Base-by-base conservation (phyloP, 2,797 vertebrate genomes). In the Eidolon dupreanum region DNA sequence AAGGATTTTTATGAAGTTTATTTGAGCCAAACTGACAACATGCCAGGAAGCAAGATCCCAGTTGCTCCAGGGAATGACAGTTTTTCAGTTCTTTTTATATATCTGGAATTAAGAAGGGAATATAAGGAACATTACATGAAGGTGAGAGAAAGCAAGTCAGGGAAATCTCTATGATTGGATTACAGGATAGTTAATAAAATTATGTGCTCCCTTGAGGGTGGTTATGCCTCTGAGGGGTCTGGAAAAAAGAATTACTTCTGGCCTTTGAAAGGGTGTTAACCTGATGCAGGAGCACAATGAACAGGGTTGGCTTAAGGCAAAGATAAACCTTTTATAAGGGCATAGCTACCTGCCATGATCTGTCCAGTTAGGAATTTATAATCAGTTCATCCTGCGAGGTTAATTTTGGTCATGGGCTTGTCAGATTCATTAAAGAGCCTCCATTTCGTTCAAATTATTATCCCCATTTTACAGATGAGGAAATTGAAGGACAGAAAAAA, bases 401-500 rank as follows among this genome's bases (percentile, higher is more conserved):
- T 55, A 38, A 51, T 77, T 77, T 55, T 33, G 10, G 51, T 77
- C 51, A 38, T 55, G 33, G 51, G 51, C 51, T 77, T 77, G 51
- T 77, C 51, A 36, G 51, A 77, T 55, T 77, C 49, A 83, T 51
- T 83, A 65, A 11, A 17, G 33, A 57, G 15, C 2, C 43, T n/a
- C 11, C 11, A 66, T 83, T 83, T 11, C 15, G 13, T 66, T 51
- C 81, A 66, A 13, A 26, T 65, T 78, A 71, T 89, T 61, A 74
- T 46, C 7, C 59, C n/a, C 53, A 49, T 41, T 84, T 93, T 66
- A 83, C 17, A 88, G 51, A 36, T 7, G 22, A 95, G 53, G 79
- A 82, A 93, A 84, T 41, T 31, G 38, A 91, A 38, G 43, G 31
- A 87, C 41, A 88, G 38, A 74, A 94, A 68, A 66, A 77, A 96